Evolutionary conservation across 2,113 vertebrate species (phyloP), one percentile per base, ranked within the genome.

Genomic region (Salvator merianae): DNA sequence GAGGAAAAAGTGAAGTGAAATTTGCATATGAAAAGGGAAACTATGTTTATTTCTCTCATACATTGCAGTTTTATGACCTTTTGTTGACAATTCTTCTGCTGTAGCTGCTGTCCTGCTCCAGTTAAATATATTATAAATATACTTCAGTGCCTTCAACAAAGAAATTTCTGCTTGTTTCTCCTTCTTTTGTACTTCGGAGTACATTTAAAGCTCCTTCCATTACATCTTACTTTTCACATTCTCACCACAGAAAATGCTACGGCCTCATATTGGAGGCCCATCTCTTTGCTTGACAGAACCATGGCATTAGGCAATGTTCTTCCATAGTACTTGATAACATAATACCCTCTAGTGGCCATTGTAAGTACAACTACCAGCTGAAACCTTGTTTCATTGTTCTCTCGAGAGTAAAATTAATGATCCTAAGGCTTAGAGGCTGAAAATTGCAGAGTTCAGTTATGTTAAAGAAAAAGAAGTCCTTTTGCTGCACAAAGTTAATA

Each of bases 321-420:
- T 53, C 59, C 72, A 69, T 40, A 47, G 53, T 66, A 68, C 75
- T 78, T 73, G 68, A 72, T 40, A 82, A 65, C 55, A 82, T 78
- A 77, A 78, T 50, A 50, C 80, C 80, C 85, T 86, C 80, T 86
- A 66, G 75, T 55, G 68, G 74, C 28, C 74, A 50, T 32, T 18
- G 18, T 20, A 26, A 78, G 34, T 53, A 86, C 36, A 70, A 28
- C 40, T 43, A 34, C 40, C 43, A 50, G 38, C 28, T 75, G 50
- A 69, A 32, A 76, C 22, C 6, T 14, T 38, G 22, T 47, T 13
- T 50, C 40, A 38, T 24, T 6, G 32, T 65, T 28, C 38, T 65
- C 24, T n/a, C 14, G n/a, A 53, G 16, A 62, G 28, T 28, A 38
- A n/a, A 69, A 43, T 13, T 24, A 20, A n/a, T 1, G 16, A 69